Evolutionary conservation across 2,113 vertebrate species (phyloP).

Genomic region (Mellivora capensis): DNA sequence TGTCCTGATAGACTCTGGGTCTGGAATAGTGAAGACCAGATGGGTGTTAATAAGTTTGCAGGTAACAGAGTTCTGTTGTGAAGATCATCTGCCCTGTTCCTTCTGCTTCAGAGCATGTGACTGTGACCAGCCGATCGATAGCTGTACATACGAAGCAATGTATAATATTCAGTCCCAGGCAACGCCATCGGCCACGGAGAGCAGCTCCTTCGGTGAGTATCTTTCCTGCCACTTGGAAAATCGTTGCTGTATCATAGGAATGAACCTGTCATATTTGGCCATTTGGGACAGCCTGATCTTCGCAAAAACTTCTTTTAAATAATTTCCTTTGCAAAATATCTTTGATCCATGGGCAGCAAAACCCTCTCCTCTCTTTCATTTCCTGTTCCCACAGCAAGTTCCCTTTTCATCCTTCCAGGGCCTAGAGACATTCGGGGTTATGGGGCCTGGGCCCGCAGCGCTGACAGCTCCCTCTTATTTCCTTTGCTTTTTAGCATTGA

Average conservation of each 20-base stretch:
- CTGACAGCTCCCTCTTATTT: not conserved
- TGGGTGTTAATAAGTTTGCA: not conserved
- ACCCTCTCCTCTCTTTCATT: not conserved
- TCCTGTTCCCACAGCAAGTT: not conserved
- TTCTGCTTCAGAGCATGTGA: constrained; percentile 74
- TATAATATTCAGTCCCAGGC: constrained; percentile 92
- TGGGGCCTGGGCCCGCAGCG: not conserved
- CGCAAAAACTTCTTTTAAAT: not conserved
- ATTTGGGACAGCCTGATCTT: not conserved
- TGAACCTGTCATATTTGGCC: not conserved
- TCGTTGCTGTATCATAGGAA: not conserved
- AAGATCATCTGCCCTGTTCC: constrained; percentile 44
- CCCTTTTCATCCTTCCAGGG: not conserved
- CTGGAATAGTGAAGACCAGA: not conserved
- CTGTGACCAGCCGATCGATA: constrained; percentile 85
- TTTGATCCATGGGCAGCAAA: not conserved
- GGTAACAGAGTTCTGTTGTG: not conserved
- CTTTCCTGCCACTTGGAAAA: not conserved
- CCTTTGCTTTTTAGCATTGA: not conserved
- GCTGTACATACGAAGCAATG: constrained; percentile 93
- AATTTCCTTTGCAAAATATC: constrained; percentile 26
- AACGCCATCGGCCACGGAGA: constrained; percentile 63
- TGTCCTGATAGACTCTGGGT: not conserved
- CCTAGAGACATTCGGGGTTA: not conserved
- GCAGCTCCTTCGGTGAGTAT: constrained; percentile 84